Conservation (phyloP, 1,140 invertebrate genomes). For the Eufriesea mexicana region DNA sequence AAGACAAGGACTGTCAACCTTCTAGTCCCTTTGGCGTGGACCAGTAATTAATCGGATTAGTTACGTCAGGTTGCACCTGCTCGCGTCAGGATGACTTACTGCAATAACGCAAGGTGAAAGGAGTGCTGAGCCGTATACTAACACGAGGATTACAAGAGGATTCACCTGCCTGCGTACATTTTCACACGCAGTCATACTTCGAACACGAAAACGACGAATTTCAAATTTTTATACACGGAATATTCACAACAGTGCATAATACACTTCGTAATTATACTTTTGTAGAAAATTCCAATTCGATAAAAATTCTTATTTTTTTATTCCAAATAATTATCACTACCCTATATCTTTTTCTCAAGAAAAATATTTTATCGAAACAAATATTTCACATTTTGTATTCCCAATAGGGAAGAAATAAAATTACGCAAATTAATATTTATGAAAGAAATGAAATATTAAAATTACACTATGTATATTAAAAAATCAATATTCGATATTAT, state of each 20-base stretch:
- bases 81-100: slow-evolving; percentile 30
- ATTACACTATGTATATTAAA: too few relatives aligned
- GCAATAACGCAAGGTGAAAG: slow-evolving; percentile 32
- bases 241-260: too few relatives aligned
- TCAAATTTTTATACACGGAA: neutral
- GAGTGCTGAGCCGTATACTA: neutral
- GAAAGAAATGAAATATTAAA: too few relatives aligned
- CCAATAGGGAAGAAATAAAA: too few relatives aligned
- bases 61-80: slow-evolving; percentile 28
- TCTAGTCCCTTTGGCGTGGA: neutral
- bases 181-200: neutral
- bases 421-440: too few relatives aligned
- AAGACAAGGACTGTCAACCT: neutral
- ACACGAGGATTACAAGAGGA: slow-evolving; percentile 15
- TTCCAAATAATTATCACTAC: too few relatives aligned
- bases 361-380: too few relatives aligned
- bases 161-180: slow-evolving; percentile 2
- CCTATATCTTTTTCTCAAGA: too few relatives aligned
- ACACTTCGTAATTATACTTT: neutral
- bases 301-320: neutral
- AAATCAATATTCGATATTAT: too few relatives aligned
- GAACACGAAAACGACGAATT: neutral
- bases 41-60: slow-evolving; percentile 48
- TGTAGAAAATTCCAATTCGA: neutral
- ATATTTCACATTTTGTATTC: too few relatives aligned